phyloP scores from a whole-genome alignment of 1,140 invertebrate genomes.

The Drosophila sproati region DNA sequence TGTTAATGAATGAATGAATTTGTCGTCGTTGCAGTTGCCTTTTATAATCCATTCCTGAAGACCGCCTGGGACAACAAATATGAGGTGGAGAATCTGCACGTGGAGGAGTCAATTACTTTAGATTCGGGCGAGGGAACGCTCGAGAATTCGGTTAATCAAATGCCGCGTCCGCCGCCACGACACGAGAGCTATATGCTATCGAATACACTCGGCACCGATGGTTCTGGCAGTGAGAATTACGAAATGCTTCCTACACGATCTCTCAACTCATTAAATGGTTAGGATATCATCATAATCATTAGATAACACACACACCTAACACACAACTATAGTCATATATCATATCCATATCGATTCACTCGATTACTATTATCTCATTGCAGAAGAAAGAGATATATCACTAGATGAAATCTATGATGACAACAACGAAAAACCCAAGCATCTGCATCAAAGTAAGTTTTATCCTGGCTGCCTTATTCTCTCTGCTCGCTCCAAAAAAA shows the following conservation, averaged over 20 bases:
- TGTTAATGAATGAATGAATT: neutral
- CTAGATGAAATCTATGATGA: conserved; percentile 88
- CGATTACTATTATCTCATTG: conserved; percentile 15
- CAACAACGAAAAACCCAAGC: conserved; percentile 85
- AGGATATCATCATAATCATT: neutral
- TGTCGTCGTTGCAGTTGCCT: conserved; percentile 90
- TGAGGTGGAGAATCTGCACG: conserved; percentile 96
- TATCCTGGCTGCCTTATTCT: neutral
- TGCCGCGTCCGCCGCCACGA: conserved; percentile 88
- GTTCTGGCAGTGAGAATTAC: conserved; percentile 92
- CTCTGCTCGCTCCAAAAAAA: neutral
- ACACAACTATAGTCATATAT: too few species aligned
- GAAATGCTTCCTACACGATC: conserved; percentile 88
- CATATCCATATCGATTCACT: neutral
- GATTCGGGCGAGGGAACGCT: conserved; percentile 90
- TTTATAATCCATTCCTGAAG: conserved; percentile 98
- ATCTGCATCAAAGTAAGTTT: conserved; percentile 84
- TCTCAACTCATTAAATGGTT: conserved; percentile 85
- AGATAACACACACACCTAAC: too few species aligned
- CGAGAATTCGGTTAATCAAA: conserved; percentile 88
- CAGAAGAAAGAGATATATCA: conserved; percentile 85
- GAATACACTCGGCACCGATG: conserved; percentile 82
- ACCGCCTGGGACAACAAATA: conserved; percentile 98
- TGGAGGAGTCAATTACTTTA: conserved; percentile 90
- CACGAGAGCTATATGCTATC: conserved; percentile 88